These are phyloP conservation scores for Acrossocheilus fasciatus DNA, from an alignment of 2,797 vertebrate genomes.

Conservation along the genomic window DNA sequence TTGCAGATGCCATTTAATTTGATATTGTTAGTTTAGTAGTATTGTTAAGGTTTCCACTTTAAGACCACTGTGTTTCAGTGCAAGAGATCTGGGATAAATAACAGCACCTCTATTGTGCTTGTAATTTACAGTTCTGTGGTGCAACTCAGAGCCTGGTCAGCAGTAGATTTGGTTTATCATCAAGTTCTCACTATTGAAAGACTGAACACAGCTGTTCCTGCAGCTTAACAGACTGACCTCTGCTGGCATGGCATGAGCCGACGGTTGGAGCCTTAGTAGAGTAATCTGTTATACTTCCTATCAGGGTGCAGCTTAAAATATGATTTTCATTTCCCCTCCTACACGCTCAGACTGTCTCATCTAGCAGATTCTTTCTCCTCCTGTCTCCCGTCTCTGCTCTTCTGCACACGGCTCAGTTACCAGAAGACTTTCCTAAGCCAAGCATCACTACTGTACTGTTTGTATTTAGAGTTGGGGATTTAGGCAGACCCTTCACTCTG, in stretches of 20 bases:
- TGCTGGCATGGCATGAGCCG: constrained; percentile 60
- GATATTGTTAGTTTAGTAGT: background rate
- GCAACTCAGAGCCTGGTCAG: background rate
- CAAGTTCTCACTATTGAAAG: constrained; percentile 22
- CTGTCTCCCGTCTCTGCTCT: background rate
- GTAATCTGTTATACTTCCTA: constrained; percentile 62
- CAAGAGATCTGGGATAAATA: background rate
- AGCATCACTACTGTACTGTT: background rate
- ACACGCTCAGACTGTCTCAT: constrained; percentile 71
- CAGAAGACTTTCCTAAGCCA: background rate
- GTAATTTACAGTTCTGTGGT: constrained; percentile 9
- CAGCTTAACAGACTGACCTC: constrained; percentile 59
- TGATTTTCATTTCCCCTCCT: constrained; percentile 77
- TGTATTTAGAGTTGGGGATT: background rate
- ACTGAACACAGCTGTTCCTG: constrained; percentile 32
- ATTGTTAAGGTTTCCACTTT: background rate
- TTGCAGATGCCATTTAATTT: background rate
- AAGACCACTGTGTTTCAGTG: background rate
- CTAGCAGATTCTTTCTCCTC: constrained; percentile 65
- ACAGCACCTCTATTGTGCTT: constrained; percentile 11
- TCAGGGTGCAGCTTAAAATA: constrained; percentile 71
- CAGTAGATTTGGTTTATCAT: constrained; percentile 26
- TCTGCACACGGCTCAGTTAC: background rate
- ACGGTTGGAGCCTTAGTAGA: constrained; percentile 34
- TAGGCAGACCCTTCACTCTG: background rate